Percentiles rank a stretch among this genome's conserved stretches.
These are phyloP conservation scores for Enteromius afrohamiltoni DNA, from an alignment of 2,797 vertebrate genomes.

Conservation along the genomic window DNA sequence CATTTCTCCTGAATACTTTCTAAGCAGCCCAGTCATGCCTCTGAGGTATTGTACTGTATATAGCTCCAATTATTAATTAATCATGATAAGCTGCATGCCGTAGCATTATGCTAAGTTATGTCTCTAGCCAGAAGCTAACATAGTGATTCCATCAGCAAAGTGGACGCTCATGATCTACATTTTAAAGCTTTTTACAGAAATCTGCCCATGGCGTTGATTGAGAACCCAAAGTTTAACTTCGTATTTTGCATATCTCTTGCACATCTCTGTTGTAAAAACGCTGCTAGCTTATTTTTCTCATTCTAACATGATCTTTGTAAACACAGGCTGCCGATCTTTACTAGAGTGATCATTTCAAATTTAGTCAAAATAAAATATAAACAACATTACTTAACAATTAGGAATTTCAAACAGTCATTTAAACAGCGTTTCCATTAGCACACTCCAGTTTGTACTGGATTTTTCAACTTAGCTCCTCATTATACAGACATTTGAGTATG, in stretches of 20 bases:
- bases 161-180: not conserved
- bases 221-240: not conserved
- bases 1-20: not conserved
- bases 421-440: not conserved
- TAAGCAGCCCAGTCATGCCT: not conserved
- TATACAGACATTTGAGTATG: not conserved
- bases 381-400: not conserved
- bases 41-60: constrained; percentile 21
- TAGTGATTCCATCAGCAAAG: constrained; percentile 25
- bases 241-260: not conserved
- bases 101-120: constrained; percentile 11
- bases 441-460: not conserved
- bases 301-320: not conserved
- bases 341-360: not conserved
- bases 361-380: not conserved
- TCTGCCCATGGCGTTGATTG: not conserved
- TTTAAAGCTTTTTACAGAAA: constrained; percentile 10
- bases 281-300: not conserved
- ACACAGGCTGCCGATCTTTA: not conserved
- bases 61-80: constrained; percentile 37
- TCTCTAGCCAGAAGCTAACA: constrained; percentile 27
- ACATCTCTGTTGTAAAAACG: not conserved
- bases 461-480: no score
- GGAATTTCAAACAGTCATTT: not conserved
- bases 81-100: constrained; percentile 17